phyloP scores from a whole-genome alignment of 2,113 vertebrate genomes.

The Rousettus leschenaultii region DNA sequence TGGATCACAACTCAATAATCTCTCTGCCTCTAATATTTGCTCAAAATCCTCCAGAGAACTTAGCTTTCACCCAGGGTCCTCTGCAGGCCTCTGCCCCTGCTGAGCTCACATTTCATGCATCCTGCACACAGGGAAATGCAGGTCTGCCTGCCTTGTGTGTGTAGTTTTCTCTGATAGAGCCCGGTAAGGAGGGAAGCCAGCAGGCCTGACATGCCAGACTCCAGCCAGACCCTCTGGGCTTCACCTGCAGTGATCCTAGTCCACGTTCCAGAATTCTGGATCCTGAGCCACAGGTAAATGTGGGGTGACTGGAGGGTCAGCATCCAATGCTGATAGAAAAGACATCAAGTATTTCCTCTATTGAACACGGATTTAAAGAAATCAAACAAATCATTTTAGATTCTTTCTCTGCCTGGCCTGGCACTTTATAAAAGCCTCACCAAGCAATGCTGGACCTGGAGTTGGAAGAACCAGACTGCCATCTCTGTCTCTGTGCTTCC shows the following conservation, averaged over 20 bases:
- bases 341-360: neutral
- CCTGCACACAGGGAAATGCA: neutral
- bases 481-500: neutral
- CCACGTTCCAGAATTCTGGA: conserved; percentile 16
- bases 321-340: neutral
- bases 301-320: neutral
- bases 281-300: neutral
- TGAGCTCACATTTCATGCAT: conserved; percentile 53
- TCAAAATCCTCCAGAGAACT: neutral
- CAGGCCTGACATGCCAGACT: neutral
- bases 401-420: neutral
- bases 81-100: conserved; percentile 26
- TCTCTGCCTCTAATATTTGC: conserved; percentile 22
- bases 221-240: conserved; percentile 27
- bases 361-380: neutral
- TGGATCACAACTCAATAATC: conserved; percentile 1
- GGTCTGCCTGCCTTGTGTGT: neutral
- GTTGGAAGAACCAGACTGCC: neutral
- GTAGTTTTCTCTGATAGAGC: neutral
- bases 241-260: conserved; percentile 27
- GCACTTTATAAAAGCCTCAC: neutral
- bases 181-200: conserved; percentile 16
- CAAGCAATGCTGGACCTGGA: neutral
- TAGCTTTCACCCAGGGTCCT: neutral
- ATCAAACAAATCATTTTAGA: neutral